Base-by-base conservation (phyloP, 2,888 invertebrate species). In the Drosophila paramelanica region DNA sequence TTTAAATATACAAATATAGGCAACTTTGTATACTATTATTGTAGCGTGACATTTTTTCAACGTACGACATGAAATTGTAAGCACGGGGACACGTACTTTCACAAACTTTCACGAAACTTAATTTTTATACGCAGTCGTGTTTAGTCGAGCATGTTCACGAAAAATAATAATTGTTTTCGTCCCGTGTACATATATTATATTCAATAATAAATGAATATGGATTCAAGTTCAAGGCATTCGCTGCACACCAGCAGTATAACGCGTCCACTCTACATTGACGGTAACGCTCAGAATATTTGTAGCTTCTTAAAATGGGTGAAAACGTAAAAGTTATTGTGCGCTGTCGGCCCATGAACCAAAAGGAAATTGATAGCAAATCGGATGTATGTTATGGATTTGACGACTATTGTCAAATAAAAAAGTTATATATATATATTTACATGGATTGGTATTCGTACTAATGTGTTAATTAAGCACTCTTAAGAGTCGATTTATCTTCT, bases 331-430 rank as follows among this genome's bases (percentile, higher is more conserved):
- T 91, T 36, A 88, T 92, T 11, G 91, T 91, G 6, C 88, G 91
- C 2, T 97, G 97, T 93, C 95, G 97, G 53, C 98, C 98, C 25
- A 95, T 97, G 94, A 97, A 96, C 93, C 93, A 93, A 73, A 94
- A 95, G 77, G 98, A 98, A 93, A 94, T 93, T 52, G 94, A 94
- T 52, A 92, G 95, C 67, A 95, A 95, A 75, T 95, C 95, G 53
- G 71, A 73, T 45, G 89, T 88, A 83, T 55, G 75, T 74, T 17
- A 17, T n/a, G n/a, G n/a, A n/a, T n/a, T 5, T 3, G 31, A 31
- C 10, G 31, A 10, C 4, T 5, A 5, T 36, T 36, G 13, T 36
- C 11, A 1, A 33, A 11, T 33, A 33, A 11, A 33, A 33, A 33
- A 3, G 2, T 8, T 8, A 8, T 31, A 7, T 4, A 33, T 11